These are phyloP conservation scores for human (Homo sapiens) DNA, from an alignment of 2,113 vertebrate species.

Conservation along the genomic window GRCh38 chr4:1484001-1484500, in stretches of 20 bases:
- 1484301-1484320: fast-evolving
- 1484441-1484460: too few relatives aligned
- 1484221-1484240: background rate
- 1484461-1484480: too few relatives aligned
- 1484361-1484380: background rate
- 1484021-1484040: too few relatives aligned
- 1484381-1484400: background rate
- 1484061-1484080: background rate
- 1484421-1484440: background rate
- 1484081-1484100: background rate
- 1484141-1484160: background rate
- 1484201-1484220: background rate
- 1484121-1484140: background rate
- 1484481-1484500: background rate
- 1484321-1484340: background rate
- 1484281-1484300: too few relatives aligned
- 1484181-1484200: background rate
- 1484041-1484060: too few relatives aligned
- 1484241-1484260: background rate
- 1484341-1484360: background rate
- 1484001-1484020: background rate
- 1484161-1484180: background rate
- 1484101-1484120: background rate
- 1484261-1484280: background rate
- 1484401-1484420: background rate